Evolutionary conservation across 2,888 invertebrate species (phyloP), one percentile per base, ranked within the genome.

Genomic region (Erebia ligea): DNA sequence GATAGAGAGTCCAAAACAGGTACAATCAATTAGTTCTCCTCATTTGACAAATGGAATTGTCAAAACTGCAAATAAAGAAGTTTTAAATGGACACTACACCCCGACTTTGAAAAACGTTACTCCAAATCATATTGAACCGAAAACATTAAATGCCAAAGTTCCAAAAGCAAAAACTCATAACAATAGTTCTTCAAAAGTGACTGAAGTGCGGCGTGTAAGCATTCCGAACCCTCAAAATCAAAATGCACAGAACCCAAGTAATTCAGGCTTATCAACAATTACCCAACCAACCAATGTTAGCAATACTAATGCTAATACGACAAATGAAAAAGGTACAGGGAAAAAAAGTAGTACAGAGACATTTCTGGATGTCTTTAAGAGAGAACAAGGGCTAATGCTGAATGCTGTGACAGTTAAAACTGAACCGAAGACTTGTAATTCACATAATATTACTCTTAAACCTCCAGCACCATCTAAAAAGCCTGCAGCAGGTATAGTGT

Each of bases 291-390:
- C 76, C 86, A 90, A 88, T 90, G 87, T 88, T 89, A 91, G 82
- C 86, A 90, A 84, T 80, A 91, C 82, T 86, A 90, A 84, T 81
- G 78, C 80, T 84, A 89, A 83, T 81, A 77, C 81, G 65, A 87
- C 79, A 79, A 85, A 79, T 82, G 78, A 74, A 9, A 87, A 85
- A 76, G 68, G 80, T n/a, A 73, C 79, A 34, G 73, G 79, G 48
- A 76, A 77, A 56, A 88, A 87, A 73, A 74, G 81, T 63, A 83
- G 80, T 1, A 72, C 84, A 10, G 91, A 91, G 79, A 92, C 92
- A 10, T 93, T 92, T 82, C 80, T 93, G 75, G 93, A 93, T 89
- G 93, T 93, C 57, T 93, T 92, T 76, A 92, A 92, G 75, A 86
- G 92, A 79, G 93, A 92, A 76, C 92, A 92, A 77, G 90, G 91